A percentile compares a stretch with the other conserved stretches of the same genome.
Conservation (phyloP, 30 jellyfish, hydroid and myxozoan species). For the Aurelia sp. region DNA sequence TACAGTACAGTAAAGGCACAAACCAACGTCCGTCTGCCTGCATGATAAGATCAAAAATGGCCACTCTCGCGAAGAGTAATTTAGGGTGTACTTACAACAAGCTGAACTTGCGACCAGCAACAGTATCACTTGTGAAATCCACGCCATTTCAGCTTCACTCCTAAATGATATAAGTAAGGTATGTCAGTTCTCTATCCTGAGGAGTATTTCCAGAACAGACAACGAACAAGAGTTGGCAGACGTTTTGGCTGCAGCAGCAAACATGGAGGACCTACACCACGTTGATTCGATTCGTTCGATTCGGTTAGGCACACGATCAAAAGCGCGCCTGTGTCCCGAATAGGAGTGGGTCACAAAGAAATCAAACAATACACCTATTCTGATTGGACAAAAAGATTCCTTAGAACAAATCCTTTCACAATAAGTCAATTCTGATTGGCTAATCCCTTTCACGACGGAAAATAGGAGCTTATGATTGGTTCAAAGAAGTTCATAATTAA, state of each 20-base stretch:
- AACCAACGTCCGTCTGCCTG: not conserved
- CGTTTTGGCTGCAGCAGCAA: not conserved
- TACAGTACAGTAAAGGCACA: not conserved
- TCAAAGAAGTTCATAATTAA: too few species aligned
- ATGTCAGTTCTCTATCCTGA: not conserved
- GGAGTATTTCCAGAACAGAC: not conserved
- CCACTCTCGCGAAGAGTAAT: slow-evolving; percentile 8
- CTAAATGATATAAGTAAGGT: slow-evolving; percentile 31
- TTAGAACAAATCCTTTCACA: slow-evolving; percentile 4
- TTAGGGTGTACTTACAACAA: slow-evolving; percentile 36
- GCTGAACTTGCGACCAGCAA: slow-evolving; percentile 15
- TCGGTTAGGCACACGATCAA: slow-evolving; percentile 53
- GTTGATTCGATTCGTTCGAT: slow-evolving; percentile 17
- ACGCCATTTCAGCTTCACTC: slow-evolving; percentile 22
- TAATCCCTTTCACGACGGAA: not conserved
- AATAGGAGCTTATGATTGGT: too few species aligned
- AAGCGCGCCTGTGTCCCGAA: slow-evolving; percentile 76
- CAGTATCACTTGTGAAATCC: not conserved
- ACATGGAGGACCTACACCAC: slow-evolving; percentile 19
- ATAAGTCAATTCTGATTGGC: slow-evolving; percentile 22
- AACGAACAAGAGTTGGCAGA: not conserved
- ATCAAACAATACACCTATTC: slow-evolving; percentile 19
- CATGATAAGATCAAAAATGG: slow-evolving; percentile 35
- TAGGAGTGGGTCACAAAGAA: slow-evolving; percentile 57
- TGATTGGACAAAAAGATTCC: slow-evolving; percentile 25